A percentile compares a stretch with the other conserved stretches of the same genome.
Evolutionary conservation across 92 coral and sea anemone species (phyloP).

Genomic region (Phenganax subtilis): DNA sequence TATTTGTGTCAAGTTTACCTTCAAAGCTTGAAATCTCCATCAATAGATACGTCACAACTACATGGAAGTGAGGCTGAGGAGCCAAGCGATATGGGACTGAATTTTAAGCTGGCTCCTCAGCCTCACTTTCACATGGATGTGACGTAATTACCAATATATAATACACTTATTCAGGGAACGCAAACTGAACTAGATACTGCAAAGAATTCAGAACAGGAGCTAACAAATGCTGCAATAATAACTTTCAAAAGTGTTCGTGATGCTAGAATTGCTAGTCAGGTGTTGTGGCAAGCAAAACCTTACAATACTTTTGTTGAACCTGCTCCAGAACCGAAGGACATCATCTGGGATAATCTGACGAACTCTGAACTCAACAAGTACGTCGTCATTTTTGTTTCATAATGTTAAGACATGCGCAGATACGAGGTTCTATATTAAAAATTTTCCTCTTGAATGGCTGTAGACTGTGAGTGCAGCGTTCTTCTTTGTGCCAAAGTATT

Average conservation of each 20-base stretch:
- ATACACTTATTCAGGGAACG: constrained; percentile 43
- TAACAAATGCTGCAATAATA: constrained; percentile 64
- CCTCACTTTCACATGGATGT: too few relatives aligned
- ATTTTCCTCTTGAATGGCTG: neutral
- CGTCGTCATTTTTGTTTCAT: neutral
- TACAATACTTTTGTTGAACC: constrained; percentile 55
- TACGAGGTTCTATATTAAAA: neutral
- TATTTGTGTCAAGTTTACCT: too few relatives aligned
- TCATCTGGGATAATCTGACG: constrained; percentile 72
- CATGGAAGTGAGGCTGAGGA: too few relatives aligned
- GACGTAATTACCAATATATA: neutral
- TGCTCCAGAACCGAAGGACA: constrained; percentile 77
- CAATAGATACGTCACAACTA: too few relatives aligned
- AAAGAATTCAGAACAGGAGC: constrained; percentile 47
- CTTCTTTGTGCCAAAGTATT: too few relatives aligned
- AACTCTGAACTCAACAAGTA: constrained; percentile 59
- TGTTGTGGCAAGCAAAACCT: constrained; percentile 71
- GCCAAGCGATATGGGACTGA: too few relatives aligned
- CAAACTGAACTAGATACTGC: constrained; percentile 58
- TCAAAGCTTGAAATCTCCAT: too few relatives aligned
- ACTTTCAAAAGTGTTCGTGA: constrained; percentile 69
- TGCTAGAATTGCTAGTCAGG: constrained; percentile 73
- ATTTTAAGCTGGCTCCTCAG: too few relatives aligned
- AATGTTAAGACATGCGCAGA: neutral
- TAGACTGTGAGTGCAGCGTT: neutral